A percentile compares a stretch with the other conserved stretches of the same genome.
phyloP scores from a whole-genome alignment of 2,113 vertebrate species.

The Cyanoliseus patagonus region DNA sequence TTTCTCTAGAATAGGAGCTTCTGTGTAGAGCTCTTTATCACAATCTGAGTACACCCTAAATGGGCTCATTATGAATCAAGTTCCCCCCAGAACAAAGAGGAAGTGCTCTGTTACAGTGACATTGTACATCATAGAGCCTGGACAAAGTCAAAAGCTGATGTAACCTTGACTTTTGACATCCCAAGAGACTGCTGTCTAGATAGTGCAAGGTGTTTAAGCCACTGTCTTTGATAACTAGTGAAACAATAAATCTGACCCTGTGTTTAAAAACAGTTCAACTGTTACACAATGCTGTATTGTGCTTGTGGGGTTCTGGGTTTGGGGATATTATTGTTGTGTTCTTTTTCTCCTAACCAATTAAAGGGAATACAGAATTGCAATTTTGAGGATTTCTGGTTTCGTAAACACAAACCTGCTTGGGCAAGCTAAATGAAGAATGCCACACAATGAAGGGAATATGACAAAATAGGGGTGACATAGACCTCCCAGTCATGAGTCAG shows the following conservation, averaged over 20 bases:
- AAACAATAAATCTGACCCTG: conserved; percentile 50
- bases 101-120: conserved; percentile 60
- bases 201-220: conserved; percentile 63
- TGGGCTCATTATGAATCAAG: conserved; percentile 68
- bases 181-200: conserved; percentile 43
- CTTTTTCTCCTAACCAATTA: not conserved
- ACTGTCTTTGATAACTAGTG: conserved; percentile 66
- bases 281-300: not conserved
- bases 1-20: conserved; percentile 68
- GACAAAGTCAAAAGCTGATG: conserved; percentile 70
- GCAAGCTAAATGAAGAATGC: not conserved
- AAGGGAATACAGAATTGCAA: not conserved
- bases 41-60: conserved; percentile 60
- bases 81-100: conserved; percentile 73
- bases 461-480: not conserved
- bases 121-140: conserved; percentile 62
- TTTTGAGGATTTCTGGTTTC: not conserved
- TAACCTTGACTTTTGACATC: conserved; percentile 54
- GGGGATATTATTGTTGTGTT: not conserved
- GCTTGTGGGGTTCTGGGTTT: not conserved
- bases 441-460: not conserved
- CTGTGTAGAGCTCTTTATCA: conserved; percentile 69
- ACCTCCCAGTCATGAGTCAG: not conserved
- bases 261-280: conserved; percentile 16
- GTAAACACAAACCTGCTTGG: not conserved